Conservation (phyloP, 92 coral and sea anemone genomes). For the Palythoa caribaeorum region DNA sequence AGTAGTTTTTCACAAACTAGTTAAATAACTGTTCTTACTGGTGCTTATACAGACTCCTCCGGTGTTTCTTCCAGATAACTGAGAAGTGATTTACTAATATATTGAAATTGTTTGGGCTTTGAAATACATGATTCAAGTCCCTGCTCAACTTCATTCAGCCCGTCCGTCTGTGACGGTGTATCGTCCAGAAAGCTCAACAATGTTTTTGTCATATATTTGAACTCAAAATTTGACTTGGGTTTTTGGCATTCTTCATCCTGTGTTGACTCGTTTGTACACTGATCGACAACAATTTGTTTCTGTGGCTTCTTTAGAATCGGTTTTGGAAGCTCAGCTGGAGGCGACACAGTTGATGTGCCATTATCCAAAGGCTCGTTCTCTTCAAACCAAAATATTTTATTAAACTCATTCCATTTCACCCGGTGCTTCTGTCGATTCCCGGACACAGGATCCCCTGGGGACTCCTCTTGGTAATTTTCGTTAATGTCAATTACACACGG, state of each 20-base stretch:
- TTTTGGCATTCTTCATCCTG: not conserved
- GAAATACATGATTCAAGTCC: not conserved
- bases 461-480: not conserved
- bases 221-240: not conserved
- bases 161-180: not conserved
- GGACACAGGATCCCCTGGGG: not conserved
- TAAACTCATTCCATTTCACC: slow-evolving; percentile 37
- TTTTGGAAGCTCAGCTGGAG: slow-evolving; percentile 13
- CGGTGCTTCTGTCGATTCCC: not conserved
- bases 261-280: not conserved
- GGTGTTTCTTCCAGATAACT: not conserved
- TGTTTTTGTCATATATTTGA: slow-evolving; percentile 33
- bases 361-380: not conserved
- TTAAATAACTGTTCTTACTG: not conserved
- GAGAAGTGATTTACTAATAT: slow-evolving; percentile 9
- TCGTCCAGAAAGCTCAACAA: slow-evolving; percentile 26
- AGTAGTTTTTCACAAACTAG: not conserved
- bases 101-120: slow-evolving; percentile 6
- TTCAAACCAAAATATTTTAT: not conserved
- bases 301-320: slow-evolving; percentile 11
- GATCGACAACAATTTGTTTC: not conserved
- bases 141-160: slow-evolving; percentile 26
- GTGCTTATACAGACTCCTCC: slow-evolving; percentile 2
- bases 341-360: not conserved
- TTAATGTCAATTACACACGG: slow-evolving; percentile 5